Evolutionary conservation across 2,113 vertebrate genomes (phyloP), one percentile per base, ranked within the genome.

Genomic region (Cichladusa arquata): DNA sequence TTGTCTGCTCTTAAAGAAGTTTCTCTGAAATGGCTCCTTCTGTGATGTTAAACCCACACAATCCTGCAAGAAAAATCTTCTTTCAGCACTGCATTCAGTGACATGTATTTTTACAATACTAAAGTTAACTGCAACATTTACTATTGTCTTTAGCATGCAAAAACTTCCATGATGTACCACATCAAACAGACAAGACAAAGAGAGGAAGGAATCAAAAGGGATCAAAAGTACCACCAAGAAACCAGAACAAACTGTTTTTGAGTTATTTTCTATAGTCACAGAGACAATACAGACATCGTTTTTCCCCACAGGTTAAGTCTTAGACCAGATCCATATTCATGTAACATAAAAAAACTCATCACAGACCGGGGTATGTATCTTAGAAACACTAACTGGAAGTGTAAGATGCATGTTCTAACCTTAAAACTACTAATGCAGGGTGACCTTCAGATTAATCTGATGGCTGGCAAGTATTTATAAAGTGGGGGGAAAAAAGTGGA

Each of bases 401-500:
- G 0, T 15, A 19, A 88, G 60, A 88, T 34, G 28, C 3, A 17
- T 31, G 19, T 54, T 88, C 28, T 36, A 54, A 47, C 28, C 51
- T 33, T 45, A 29, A 28, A 65, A 17, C 23, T 85, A 44, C 24
- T 61, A 40, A 60, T 5, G 22, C 17, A 56, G 31, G 2, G 22
- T 31, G 3, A 3, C 25, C 53, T 82, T 56, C 66, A 61, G 53
- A 44, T 11, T 31, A 60, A 76, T 45, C 0, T 47, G 33, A 72
- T 28, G 34, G 11, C 57, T 58, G 28, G 12, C 33, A 93, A 83
- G 17, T 8, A 36, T 13, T 40, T 79, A 79, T 17, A 38, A 78
- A 54, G 4, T 19, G 7, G 9, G 8, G 18, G 26, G n/a, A 1
- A 31, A 31, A 0, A 1, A 56, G 19, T 24, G 20, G 3, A 0